phyloP scores from a whole-genome alignment of 2,888 invertebrate species.

The Lithophane leautieri region DNA sequence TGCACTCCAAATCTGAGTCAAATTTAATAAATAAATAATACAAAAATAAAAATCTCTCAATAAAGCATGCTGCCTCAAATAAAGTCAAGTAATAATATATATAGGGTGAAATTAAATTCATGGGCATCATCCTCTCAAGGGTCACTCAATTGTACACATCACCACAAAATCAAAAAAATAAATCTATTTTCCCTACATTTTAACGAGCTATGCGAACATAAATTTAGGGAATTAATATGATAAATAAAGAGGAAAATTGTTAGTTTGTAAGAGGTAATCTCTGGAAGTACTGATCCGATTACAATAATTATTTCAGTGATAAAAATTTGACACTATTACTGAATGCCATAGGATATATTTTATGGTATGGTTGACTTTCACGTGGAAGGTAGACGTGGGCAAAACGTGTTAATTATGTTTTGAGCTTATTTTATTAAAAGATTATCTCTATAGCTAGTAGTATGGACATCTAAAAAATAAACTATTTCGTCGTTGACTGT shows the following conservation, averaged over 20 bases:
- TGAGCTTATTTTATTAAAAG: neutral
- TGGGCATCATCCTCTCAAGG: too few relatives aligned
- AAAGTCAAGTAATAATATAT: too few relatives aligned
- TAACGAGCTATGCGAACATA: too few relatives aligned
- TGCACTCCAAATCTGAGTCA: neutral
- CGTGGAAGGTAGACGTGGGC: too few relatives aligned
- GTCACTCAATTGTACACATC: too few relatives aligned
- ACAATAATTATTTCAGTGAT: too few relatives aligned
- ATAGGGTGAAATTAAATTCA: too few relatives aligned
- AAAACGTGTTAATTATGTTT: neutral
- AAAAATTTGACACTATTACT: too few relatives aligned
- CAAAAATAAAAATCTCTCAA: conserved; percentile 1
- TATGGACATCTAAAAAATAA: conserved; percentile 71
- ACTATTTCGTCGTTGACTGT: conserved; percentile 68
- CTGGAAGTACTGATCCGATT: neutral
- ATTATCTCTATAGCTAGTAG: conserved; percentile 33
- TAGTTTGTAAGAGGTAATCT: neutral
- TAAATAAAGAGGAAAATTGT: neutral
- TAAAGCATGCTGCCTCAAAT: neutral
- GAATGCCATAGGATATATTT: neutral
- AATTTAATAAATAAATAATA: neutral
- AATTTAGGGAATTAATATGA: neutral
- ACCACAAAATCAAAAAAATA: too few relatives aligned
- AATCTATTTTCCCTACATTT: too few relatives aligned
- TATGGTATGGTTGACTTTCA: neutral